These are phyloP conservation scores for Chymomyza costata DNA, from an alignment of 1,140 invertebrate genomes.

Conservation along the genomic window DNA sequence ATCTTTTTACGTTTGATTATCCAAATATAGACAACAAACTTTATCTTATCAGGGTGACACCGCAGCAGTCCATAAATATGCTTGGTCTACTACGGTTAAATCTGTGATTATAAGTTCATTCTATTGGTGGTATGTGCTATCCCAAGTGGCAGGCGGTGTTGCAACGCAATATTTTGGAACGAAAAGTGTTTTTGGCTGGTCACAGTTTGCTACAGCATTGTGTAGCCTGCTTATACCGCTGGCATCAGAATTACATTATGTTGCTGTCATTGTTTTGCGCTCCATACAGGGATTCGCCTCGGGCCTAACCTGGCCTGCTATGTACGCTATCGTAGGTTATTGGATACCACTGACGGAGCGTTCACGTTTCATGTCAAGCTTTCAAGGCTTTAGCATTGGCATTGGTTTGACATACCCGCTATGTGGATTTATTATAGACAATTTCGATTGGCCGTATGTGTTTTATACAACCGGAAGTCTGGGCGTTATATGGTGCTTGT, in stretches of 20 bases:
- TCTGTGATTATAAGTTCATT: conserved; percentile 82
- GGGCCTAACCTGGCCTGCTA: conserved; percentile 90
- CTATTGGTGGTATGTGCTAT: conserved; percentile 84
- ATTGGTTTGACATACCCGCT: conserved; percentile 84
- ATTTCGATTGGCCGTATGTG: conserved; percentile 81
- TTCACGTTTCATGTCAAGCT: conserved; percentile 85
- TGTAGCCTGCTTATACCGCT: conserved; percentile 82
- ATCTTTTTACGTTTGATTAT: not conserved
- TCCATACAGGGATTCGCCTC: conserved; percentile 83
- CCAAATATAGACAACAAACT: conserved; percentile 1
- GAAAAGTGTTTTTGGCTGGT: conserved; percentile 85
- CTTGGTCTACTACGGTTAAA: conserved; percentile 80
- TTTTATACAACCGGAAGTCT: conserved; percentile 85
- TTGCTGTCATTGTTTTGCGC: conserved; percentile 79
- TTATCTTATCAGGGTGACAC: conserved; percentile 21
- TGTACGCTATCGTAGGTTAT: conserved; percentile 88
- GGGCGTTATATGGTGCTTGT: conserved; percentile 79
- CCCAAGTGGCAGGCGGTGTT: conserved; percentile 83
- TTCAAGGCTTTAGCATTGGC: conserved; percentile 86
- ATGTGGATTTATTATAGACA: conserved; percentile 82
- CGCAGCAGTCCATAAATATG: conserved; percentile 17
- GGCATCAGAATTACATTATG: conserved; percentile 80
- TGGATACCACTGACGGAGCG: conserved; percentile 89
- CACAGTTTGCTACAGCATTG: conserved; percentile 81
- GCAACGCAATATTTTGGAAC: conserved; percentile 88